These are phyloP conservation scores for Holothuria scabra DNA, from an alignment of 53 echinoderm and acorn worm genomes.

Conservation along the genomic window DNA sequence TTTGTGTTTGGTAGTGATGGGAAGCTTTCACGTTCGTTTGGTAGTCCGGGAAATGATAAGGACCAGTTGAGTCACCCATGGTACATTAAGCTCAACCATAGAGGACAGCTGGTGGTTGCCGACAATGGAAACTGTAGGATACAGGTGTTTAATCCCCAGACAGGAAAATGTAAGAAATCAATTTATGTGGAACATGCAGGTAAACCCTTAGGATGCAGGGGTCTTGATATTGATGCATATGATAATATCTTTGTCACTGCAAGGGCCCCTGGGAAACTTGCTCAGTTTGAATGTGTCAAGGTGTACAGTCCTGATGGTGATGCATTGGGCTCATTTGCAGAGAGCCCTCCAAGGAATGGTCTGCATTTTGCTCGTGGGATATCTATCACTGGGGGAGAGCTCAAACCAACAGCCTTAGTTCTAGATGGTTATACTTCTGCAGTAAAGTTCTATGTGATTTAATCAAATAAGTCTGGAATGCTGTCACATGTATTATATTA, in stretches of 20 bases:
- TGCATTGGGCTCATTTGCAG: constrained; percentile 51
- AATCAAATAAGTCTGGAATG: neutral
- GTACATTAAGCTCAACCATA: constrained; percentile 57
- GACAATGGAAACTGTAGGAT: constrained; percentile 56
- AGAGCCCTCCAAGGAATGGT: constrained; percentile 37
- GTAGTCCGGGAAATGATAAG: constrained; percentile 50
- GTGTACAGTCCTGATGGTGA: constrained; percentile 60
- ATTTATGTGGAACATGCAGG: constrained; percentile 62
- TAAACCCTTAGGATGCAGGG: constrained; percentile 56
- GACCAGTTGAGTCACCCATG: constrained; percentile 50
- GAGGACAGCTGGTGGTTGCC: constrained; percentile 51
- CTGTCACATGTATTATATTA: too few relatives aligned
- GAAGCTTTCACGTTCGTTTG: constrained; percentile 16
- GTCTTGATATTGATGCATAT: constrained; percentile 48
- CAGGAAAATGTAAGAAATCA: constrained; percentile 32
- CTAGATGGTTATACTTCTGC: constrained; percentile 44
- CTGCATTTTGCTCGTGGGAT: constrained; percentile 57
- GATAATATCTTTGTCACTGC: constrained; percentile 65
- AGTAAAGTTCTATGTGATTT: constrained; percentile 51
- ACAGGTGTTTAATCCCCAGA: constrained; percentile 57
- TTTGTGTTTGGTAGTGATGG: constrained; percentile 56
- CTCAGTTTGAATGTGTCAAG: constrained; percentile 46
- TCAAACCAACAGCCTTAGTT: constrained; percentile 50
- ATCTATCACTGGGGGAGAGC: constrained; percentile 21
- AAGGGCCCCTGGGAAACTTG: constrained; percentile 42